These are phyloP conservation scores for Thalpophila matura DNA, from an alignment of 2,888 invertebrate species.

Conservation along the genomic window DNA sequence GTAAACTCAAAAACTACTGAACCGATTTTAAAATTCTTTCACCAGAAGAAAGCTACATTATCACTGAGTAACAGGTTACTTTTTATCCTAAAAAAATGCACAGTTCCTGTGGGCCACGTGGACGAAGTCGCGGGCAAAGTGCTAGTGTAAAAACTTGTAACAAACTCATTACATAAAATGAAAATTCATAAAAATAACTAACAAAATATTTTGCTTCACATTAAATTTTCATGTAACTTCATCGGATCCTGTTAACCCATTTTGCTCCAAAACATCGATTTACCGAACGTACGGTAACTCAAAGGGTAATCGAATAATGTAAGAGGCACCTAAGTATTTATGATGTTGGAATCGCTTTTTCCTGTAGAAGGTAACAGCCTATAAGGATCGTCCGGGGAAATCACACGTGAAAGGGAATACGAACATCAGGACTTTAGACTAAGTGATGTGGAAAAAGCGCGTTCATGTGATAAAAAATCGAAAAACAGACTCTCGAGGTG, in stretches of 20 bases:
- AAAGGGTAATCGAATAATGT: constrained; percentile 56
- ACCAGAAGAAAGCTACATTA: too few species aligned
- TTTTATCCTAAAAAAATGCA: too few species aligned
- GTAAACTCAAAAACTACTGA: too few species aligned
- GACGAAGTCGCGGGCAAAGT: too few species aligned
- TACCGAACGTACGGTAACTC: constrained; percentile 27
- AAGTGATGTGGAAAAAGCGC: constrained; percentile 53
- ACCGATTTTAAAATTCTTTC: too few species aligned
- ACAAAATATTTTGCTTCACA: not conserved
- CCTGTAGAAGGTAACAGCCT: constrained; percentile 56
- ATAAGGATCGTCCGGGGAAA: constrained; percentile 78
- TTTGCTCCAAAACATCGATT: constrained; percentile 20
- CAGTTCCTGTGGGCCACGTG: too few species aligned
- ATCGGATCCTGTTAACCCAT: not conserved
- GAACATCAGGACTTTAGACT: constrained; percentile 51
- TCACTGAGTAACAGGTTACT: too few species aligned
- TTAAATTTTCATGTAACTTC: constrained; percentile 1
- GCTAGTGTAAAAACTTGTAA: constrained; percentile 7
- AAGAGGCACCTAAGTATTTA: constrained; percentile 53
- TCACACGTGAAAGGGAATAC: constrained; percentile 78
- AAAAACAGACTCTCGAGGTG: not conserved
- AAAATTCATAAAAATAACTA: not conserved
- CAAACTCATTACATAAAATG: constrained; percentile 2
- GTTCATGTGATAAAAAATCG: constrained; percentile 1
- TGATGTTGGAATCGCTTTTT: constrained; percentile 59